Evolutionary conservation across 2,797 vertebrate species (phyloP).

Genomic region (Zalophus californianus): DNA sequence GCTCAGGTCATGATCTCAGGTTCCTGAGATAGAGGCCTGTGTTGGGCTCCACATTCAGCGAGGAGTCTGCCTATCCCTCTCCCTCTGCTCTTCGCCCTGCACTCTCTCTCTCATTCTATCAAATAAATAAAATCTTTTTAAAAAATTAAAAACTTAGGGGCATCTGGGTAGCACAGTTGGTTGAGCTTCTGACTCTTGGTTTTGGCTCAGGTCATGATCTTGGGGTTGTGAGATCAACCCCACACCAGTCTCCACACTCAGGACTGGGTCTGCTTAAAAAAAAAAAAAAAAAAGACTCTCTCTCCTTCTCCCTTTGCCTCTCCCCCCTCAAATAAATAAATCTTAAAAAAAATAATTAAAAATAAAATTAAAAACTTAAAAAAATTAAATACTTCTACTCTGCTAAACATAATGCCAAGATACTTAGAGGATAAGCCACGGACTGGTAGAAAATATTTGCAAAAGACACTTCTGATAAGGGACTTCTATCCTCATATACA

Average conservation of each 20-base stretch:
- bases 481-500: neutral
- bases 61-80: neutral
- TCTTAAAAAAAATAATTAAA: neutral
- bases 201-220: neutral
- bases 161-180: neutral
- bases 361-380: neutral
- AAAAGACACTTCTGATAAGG: neutral
- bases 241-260: neutral
- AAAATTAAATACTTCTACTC: neutral
- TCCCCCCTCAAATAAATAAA: neutral
- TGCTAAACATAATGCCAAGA: neutral
- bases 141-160: neutral
- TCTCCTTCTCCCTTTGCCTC: neutral
- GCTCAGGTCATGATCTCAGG: too few species aligned
- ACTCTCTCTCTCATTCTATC: neutral
- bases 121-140: neutral
- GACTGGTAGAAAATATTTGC: neutral
- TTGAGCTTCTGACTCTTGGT: neutral
- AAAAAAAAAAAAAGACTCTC: neutral
- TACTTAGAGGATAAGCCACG: neutral
- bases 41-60: too few species aligned
- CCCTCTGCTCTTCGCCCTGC: neutral
- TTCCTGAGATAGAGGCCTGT: too few species aligned
- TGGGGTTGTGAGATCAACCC: neutral
- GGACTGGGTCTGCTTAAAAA: neutral